Conservation (phyloP, 2,113 vertebrate species). For the Heterotilapia buettikoferi region DNA sequence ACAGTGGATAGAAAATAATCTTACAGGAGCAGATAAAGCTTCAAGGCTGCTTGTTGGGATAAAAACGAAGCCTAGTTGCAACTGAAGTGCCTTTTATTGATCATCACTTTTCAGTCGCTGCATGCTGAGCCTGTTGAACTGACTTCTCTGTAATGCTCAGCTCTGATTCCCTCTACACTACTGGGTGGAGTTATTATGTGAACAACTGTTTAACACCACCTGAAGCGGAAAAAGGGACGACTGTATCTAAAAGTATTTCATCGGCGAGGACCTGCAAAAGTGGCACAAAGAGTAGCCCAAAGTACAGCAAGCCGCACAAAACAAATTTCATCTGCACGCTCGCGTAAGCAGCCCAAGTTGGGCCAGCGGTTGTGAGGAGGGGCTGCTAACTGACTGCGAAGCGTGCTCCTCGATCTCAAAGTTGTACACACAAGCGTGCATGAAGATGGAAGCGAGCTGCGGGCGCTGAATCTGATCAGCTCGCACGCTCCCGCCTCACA, state of each 20-base stretch:
- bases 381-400: not conserved
- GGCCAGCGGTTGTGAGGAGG: not conserved
- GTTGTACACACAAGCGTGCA: not conserved
- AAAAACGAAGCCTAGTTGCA: not conserved
- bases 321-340: not conserved
- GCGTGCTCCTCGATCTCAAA: not conserved
- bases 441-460: not conserved
- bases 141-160: not conserved
- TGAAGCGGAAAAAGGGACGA: not conserved
- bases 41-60: not conserved
- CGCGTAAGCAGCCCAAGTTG: not conserved
- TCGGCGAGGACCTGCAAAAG: not conserved
- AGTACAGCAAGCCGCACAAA: not conserved
- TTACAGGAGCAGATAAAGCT: not conserved
- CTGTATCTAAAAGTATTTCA: not conserved
- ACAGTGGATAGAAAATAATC: not conserved
- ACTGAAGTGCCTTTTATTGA: not conserved
- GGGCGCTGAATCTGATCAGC: conserved; percentile 1
- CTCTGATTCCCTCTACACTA: not conserved
- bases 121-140: not conserved
- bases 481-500: not conserved
- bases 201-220: not conserved
- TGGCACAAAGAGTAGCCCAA: not conserved
- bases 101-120: not conserved
- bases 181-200: not conserved